phyloP scores from a whole-genome alignment of 2,113 vertebrate species.

The Sigmodon hispidus region DNA sequence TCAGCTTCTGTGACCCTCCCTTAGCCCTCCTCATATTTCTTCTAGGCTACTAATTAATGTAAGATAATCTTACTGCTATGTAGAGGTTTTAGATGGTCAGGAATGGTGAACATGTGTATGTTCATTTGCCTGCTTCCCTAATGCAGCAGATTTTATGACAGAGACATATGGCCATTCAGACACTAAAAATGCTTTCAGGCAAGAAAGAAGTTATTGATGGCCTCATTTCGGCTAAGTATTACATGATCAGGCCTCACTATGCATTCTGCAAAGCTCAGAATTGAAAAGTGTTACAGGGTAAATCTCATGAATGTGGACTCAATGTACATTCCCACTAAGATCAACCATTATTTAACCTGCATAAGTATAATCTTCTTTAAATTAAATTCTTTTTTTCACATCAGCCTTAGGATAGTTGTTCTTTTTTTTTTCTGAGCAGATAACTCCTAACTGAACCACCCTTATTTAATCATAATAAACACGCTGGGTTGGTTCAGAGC shows the following conservation, averaged over 20 bases:
- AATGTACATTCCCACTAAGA: slow-evolving; percentile 73
- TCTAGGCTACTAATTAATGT: slow-evolving; percentile 53
- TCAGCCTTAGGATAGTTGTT: slow-evolving; percentile 76
- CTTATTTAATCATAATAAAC: slow-evolving; percentile 74
- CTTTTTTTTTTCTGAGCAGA: slow-evolving; percentile 76
- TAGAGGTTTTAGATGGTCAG: background rate
- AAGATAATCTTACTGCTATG: slow-evolving; percentile 27
- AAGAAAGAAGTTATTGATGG: slow-evolving; percentile 75
- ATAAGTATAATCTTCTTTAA: slow-evolving; percentile 75
- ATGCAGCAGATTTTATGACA: slow-evolving; percentile 76
- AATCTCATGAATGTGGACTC: slow-evolving; percentile 44
- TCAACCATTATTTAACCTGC: slow-evolving; percentile 63
- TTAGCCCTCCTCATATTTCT: background rate
- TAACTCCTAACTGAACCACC: slow-evolving; percentile 52
- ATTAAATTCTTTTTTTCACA: slow-evolving; percentile 79
- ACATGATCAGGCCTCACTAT: slow-evolving; percentile 71
- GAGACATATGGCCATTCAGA: slow-evolving; percentile 78
- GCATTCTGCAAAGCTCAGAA: slow-evolving; percentile 76
- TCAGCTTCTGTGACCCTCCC: background rate
- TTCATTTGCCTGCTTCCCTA: slow-evolving; percentile 2
- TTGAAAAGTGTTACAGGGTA: slow-evolving; percentile 72
- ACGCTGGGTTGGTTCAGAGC: slow-evolving; percentile 61
- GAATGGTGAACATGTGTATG: background rate
- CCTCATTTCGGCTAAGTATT: slow-evolving; percentile 78
- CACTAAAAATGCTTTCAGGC: slow-evolving; percentile 76